phyloP scores from a whole-genome alignment of 2,888 invertebrate species.

The Aquatica leii region DNA sequence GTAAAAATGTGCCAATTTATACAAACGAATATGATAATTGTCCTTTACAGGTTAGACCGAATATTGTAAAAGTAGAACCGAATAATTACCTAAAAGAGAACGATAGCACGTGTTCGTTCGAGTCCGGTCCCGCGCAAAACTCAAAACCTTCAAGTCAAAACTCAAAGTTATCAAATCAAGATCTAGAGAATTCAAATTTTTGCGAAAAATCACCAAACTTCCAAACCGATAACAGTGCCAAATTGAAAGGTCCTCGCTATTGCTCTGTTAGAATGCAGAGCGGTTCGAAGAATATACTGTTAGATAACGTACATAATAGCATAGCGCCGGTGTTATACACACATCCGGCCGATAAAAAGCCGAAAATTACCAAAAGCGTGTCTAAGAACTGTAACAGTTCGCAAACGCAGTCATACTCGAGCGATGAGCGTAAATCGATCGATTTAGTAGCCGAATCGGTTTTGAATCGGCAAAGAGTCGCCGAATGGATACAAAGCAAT shows the following conservation, averaged over 20 bases:
- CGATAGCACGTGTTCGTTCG: too few species aligned
- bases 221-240: slow-evolving; percentile 50
- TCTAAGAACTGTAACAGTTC: slow-evolving; percentile 14
- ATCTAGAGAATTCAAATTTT: too few species aligned
- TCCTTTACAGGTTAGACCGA: slow-evolving; percentile 27
- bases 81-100: slow-evolving; percentile 54
- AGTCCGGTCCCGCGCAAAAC: not conserved
- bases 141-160: too few species aligned
- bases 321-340: slow-evolving; percentile 79
- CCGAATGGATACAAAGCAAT: slow-evolving; percentile 76
- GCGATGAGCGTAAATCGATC: slow-evolving; percentile 41
- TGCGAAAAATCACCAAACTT: slow-evolving; percentile 44
- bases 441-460: slow-evolving; percentile 43
- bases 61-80: slow-evolving; percentile 53
- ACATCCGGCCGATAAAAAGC: slow-evolving; percentile 54
- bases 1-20: slow-evolving; percentile 44
- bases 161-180: slow-evolving; percentile 24
- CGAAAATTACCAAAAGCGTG: slow-evolving; percentile 17
- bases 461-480: slow-evolving; percentile 63
- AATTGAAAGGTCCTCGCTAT: slow-evolving; percentile 70
- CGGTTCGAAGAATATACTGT: slow-evolving; percentile 80
- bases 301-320: slow-evolving; percentile 79
- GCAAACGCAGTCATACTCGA: slow-evolving; percentile 40
- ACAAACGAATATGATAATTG: slow-evolving; percentile 39
- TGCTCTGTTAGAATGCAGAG: slow-evolving; percentile 80